Base-by-base conservation (phyloP, 2,797 vertebrate species). In the Sparidentex hasta region DNA sequence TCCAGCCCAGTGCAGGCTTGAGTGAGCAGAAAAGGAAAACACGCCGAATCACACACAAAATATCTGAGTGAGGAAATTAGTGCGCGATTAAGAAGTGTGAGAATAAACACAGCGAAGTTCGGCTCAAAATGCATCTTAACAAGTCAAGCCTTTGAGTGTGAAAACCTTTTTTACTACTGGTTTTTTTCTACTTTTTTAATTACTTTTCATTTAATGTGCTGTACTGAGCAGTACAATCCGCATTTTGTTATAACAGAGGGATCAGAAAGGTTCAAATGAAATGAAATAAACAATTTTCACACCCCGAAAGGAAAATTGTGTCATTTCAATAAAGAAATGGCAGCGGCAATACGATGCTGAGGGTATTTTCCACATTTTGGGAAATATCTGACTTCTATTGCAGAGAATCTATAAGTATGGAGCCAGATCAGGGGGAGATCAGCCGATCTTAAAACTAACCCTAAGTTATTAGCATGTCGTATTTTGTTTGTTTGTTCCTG, bases 11-110 rank as follows among this genome's bases (percentile, higher is more conserved):
- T 2, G 2, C 16, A 23, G 61, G 62, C 55, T 65, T 61, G 9
- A 38, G 61, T 20, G 38, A 59, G 27, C 12, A 33, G 20, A 58
- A 71, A 57, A 57, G 51, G 17, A 16, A 54, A 50, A 67, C 29
- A 23, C 27, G 52, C 57, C 43, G 57, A 27, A 23, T 59, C 5
- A 56, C 33, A 29, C 43, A 29, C 27, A 11, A 25, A n/a, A 74
- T 55, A 69, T 27, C 29, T 18, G 25, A 52, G 51, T 11, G 61
- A 57, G 2, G 16, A 67, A 67, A 62, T 73, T 18, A 57, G 21
- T 52, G 20, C 20, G 25, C 47, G 7, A 75, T 56, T 51, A 68
- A 78, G n/a, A 68, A 12, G 27, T 67, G 11, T 64, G 57, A 78
- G 25, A 62, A 55, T 61, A 52, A 78, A 78, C 5, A 52, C 18